phyloP scores from a whole-genome alignment of 2,797 vertebrate genomes.

The Synanceia verrucosa region DNA sequence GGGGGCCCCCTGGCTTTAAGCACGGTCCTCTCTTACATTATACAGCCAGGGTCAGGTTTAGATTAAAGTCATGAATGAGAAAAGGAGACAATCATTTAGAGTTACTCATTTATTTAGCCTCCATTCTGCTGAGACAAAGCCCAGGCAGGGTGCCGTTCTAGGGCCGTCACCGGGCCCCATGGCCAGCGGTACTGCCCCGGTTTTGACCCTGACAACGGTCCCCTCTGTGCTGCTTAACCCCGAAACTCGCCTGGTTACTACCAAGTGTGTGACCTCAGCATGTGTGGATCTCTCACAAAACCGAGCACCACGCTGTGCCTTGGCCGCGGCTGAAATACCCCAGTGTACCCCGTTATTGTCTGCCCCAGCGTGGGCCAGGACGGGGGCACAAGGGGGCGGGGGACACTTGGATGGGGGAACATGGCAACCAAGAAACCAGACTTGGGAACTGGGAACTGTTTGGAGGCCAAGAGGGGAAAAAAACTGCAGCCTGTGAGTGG shows the following conservation, averaged over 20 bases:
- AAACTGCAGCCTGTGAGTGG: constrained; percentile 22
- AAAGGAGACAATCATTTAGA: constrained; percentile 83
- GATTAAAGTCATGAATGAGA: constrained; percentile 82
- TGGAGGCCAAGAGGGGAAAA: constrained; percentile 23
- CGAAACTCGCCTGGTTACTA: constrained; percentile 69
- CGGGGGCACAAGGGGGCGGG: constrained; percentile 10
- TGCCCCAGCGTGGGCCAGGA: constrained; percentile 71
- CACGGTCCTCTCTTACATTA: constrained; percentile 64
- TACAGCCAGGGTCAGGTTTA: constrained; percentile 74
- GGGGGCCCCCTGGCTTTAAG: constrained; percentile 50
- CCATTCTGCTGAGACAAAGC: constrained; percentile 79
- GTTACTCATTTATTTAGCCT: constrained; percentile 83
- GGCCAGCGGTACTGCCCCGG: constrained; percentile 70
- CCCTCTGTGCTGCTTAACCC: constrained; percentile 78
- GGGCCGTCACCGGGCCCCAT: constrained; percentile 60
- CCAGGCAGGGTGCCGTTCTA: constrained; percentile 72
- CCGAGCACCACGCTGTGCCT: constrained; percentile 71
- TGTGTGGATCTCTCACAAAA: constrained; percentile 79
- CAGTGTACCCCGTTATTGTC: constrained; percentile 78
- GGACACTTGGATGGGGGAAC: constrained; percentile 54
- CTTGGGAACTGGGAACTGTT: constrained; percentile 69
- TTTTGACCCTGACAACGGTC: constrained; percentile 81
- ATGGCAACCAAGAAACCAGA: constrained; percentile 74
- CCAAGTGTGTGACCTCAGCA: constrained; percentile 81
- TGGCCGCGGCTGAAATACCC: constrained; percentile 74